Conservation (phyloP, 2,888 invertebrate species). For the Sturmia bella region DNA sequence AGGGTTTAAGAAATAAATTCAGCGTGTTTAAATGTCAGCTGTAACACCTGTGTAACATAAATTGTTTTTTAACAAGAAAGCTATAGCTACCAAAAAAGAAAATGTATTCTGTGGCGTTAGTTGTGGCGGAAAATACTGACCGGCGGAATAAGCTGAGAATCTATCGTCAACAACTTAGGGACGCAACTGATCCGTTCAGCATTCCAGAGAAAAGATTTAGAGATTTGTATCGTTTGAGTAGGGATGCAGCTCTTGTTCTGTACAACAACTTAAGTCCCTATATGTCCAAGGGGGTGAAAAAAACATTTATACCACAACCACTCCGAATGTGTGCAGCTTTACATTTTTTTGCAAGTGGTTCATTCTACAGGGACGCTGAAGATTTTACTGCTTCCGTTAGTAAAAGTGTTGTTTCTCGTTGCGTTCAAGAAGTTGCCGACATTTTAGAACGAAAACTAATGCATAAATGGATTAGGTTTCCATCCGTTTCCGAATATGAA, state of each 20-base stretch:
- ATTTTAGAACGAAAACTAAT: constrained; percentile 20
- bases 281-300: constrained; percentile 15
- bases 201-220: constrained; percentile 31
- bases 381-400: constrained; percentile 35
- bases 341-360: constrained; percentile 28
- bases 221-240: constrained; percentile 17
- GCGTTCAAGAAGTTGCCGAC: constrained; percentile 6
- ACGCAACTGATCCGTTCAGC: constrained; percentile 6
- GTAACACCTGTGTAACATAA: no score
- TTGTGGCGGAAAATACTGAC: no score
- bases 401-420: not conserved
- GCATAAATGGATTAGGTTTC: constrained; percentile 14
- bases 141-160: no score
- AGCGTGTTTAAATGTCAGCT: no score
- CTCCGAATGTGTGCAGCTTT: constrained; percentile 12
- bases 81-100: no score
- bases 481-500: constrained; percentile 3
- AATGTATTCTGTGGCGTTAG: no score
- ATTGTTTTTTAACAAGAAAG: no score
- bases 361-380: constrained; percentile 27
- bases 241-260: not conserved
- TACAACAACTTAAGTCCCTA: not conserved
- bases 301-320: constrained; percentile 3
- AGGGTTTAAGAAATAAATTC: no score
- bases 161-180: no score